Base-by-base conservation (phyloP, 2,113 vertebrate species). In the Pangasianodon gigas region DNA sequence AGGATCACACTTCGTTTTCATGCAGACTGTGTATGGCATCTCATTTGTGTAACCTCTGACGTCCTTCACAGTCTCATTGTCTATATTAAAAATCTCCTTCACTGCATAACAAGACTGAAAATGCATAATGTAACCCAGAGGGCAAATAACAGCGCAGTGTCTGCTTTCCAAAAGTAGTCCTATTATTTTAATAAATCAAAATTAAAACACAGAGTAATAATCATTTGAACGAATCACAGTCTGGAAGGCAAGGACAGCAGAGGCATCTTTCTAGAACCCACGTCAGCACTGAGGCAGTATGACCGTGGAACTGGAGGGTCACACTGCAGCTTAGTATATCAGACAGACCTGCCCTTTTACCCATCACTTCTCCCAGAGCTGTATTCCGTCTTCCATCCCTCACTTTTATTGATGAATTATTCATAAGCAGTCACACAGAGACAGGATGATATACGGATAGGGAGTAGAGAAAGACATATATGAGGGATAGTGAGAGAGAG, bases 1-100 rank as follows among this genome's bases (percentile, higher is more conserved):
- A 75, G 37, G 51, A 77, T 67, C 77, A 83, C 87, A 89, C 90
- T 93, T 92, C 93, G 93, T 93, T 93, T 93, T 89, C 90, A 67
- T 82, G 88, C 65, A 71, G 74, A 75, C 52, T 83, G 48, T 90
- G 44, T 6, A 46, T 48, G 88, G 51, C 81, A 84, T 89, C 88
- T 89, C 80, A 89, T 84, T 84, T 89, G 81, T 48, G 65, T 89
- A 41, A 82, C 88, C 88, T 89, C 84, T 67, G 52, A 7, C 13
- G 88, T 54, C 88, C 88, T 89, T 89, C 88, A 89, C 67, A 32
- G 88, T 74, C 79, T 82, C 77, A 88, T 82, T 83, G 87, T 71
- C 87, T 65, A 44, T 54, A 75, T 21, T 84, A 52, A 84, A 89
- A 84, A 75, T 74, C 67, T 84, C 81, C 80, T 71, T 84, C 80